Evolutionary conservation across 1,140 invertebrate species (phyloP), one percentile per base, ranked within the genome.

Genomic region (Drosophila subobscura): DNA sequence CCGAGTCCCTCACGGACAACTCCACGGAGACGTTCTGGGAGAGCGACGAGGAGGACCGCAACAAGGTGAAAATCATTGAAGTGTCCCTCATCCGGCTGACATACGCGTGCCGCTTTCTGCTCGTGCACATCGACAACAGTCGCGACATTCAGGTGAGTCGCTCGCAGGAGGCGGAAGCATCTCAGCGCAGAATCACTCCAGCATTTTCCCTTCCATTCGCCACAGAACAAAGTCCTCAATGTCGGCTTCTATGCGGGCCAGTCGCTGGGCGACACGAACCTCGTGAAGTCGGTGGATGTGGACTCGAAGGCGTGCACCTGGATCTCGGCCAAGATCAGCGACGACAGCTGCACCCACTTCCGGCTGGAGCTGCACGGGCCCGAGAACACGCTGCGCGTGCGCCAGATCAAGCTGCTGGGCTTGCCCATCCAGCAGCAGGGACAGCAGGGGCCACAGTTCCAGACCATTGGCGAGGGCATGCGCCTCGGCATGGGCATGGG

Each of bases 11-110:
- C 5, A 97, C 95, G 0, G 98, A 99, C 91, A 96, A 96, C 77
- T 98, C 97, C 1, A 99, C 98, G 0, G 98, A 99, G 92, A 99
- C 98, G 0, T 99, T 99, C 92, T 99, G 98, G 98, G 98, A 99
- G 92, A 99, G 97, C 63, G 98, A 98, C 3, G 98, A 99, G 79
- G 98, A 99, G 89, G 98, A 99, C 92, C 92, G 96, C 54, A 98
- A 98, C 89, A 97, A 97, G 91, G 95, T 96, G 1, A 98, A 99
- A 90, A 93, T 92, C 1, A 93, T 97, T n/a, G 94, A 93, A 12
- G 92, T 96, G 10, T 91, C 91, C 0, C 88, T 92, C 74, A 91
- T 52, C 44, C 91, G 91, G 52, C 59, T 91, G 0, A 84, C 64
- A 58, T 92, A 90, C 57, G 92, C 92, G 8, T 93, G 92, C 56